Conservation (phyloP, 2,888 invertebrate species). For the Hesperia comma region DNA sequence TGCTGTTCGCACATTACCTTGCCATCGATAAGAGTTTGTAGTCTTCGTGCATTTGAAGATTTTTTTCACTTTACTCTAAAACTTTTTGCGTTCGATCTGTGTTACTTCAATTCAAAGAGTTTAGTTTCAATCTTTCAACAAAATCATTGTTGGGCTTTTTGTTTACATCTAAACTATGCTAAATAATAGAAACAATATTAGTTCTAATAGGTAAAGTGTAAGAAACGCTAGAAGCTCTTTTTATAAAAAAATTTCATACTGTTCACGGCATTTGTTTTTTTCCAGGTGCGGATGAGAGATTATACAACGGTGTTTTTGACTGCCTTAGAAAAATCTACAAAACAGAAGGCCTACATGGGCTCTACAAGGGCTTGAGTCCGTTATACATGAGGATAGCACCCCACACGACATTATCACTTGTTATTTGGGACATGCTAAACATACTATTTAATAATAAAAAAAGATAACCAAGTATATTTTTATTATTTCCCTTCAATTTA, state of each 20-base stretch:
- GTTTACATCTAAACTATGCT: no score
- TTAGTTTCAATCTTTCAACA: no score
- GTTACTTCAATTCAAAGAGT: no score
- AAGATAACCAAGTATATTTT: constrained; percentile 43
- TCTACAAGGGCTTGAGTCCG: constrained; percentile 91
- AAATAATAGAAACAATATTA: no score
- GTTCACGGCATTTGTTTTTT: constrained; percentile 24
- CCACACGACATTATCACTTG: constrained; percentile 89
- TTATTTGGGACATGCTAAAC: constrained; percentile 88
- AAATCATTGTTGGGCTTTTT: no score
- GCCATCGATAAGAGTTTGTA: no score
- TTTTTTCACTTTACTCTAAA: no score
- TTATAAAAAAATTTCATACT: no score
- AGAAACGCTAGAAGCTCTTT: no score
- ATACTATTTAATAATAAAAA: constrained; percentile 64
- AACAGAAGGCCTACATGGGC: constrained; percentile 90
- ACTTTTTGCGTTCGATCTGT: no score
- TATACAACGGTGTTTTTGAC: constrained; percentile 90
- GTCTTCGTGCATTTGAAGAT: no score
- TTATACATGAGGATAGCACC: constrained; percentile 90
- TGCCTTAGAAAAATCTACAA: constrained; percentile 90
- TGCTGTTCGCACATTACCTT: not conserved
- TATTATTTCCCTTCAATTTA: not conserved
- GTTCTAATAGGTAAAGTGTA: no score
- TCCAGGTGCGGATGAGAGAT: constrained; percentile 86